phyloP scores from a whole-genome alignment of 2,888 invertebrate genomes.

The Eilema caniola region DNA sequence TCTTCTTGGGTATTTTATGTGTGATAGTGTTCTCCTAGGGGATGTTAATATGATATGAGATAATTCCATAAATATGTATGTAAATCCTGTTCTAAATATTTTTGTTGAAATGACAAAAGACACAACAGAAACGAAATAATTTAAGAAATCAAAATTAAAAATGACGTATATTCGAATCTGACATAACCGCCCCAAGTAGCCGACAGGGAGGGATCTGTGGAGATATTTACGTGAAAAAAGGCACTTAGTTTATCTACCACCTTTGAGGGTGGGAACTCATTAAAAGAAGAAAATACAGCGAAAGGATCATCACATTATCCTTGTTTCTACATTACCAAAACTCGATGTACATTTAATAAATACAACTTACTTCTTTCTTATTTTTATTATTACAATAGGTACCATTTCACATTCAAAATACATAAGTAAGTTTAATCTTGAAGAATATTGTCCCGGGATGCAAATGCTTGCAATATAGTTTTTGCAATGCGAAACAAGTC shows the following conservation, averaged over 20 bases:
- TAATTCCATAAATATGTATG: too few relatives aligned
- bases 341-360: not conserved
- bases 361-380: not conserved
- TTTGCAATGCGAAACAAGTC: constrained; percentile 9
- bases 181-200: too few relatives aligned
- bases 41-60: too few relatives aligned
- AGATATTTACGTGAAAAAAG: too few relatives aligned
- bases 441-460: not conserved
- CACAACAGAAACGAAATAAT: too few relatives aligned
- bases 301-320: not conserved
- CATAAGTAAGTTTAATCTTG: not conserved
- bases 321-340: not conserved
- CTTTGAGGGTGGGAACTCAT: not conserved
- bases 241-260: too few relatives aligned
- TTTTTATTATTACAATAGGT: not conserved
- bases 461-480: not conserved
- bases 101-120: too few relatives aligned
- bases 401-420: not conserved
- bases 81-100: too few relatives aligned
- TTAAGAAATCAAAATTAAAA: too few relatives aligned
- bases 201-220: too few relatives aligned
- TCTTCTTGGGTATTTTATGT: not conserved
- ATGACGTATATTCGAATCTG: too few relatives aligned
- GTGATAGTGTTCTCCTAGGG: too few relatives aligned
- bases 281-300: not conserved